phyloP scores from a whole-genome alignment of 2,797 vertebrate species.

The Hypotaenidia philippensis region DNA sequence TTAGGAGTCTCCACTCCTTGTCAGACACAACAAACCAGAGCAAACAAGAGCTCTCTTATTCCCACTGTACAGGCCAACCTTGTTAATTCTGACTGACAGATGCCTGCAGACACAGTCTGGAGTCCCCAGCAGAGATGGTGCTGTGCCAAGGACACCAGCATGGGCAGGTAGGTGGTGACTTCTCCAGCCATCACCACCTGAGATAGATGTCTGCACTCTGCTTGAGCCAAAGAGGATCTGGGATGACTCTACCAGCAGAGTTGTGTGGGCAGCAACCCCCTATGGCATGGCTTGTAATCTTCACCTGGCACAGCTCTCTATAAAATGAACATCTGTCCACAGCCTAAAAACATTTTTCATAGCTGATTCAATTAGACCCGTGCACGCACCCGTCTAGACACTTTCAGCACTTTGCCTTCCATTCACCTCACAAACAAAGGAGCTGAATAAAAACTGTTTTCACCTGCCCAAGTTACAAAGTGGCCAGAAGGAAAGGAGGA shows the following conservation, averaged over 20 bases:
- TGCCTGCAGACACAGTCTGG: background rate
- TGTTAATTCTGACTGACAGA: background rate
- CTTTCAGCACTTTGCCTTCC: conserved; percentile 10
- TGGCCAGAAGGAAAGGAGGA: background rate
- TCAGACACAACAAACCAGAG: background rate
- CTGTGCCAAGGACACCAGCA: background rate
- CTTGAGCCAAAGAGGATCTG: background rate
- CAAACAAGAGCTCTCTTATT: background rate
- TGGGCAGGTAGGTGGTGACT: background rate
- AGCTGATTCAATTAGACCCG: conserved; percentile 53
- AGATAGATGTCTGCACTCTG: background rate
- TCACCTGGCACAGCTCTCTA: conserved; percentile 38
- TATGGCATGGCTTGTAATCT: conserved; percentile 45
- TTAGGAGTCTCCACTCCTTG: background rate
- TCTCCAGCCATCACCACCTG: background rate
- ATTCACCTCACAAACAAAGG: background rate
- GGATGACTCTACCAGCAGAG: background rate
- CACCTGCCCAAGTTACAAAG: background rate
- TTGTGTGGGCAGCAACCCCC: background rate
- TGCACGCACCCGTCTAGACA: conserved; percentile 52
- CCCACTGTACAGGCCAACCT: background rate
- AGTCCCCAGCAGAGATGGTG: background rate
- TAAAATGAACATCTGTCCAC: conserved; percentile 63
- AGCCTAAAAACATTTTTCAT: conserved; percentile 48
- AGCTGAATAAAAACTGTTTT: background rate